Base-by-base conservation (phyloP, 1,140 invertebrate species). In the Rhyzopertha dominica region DNA sequence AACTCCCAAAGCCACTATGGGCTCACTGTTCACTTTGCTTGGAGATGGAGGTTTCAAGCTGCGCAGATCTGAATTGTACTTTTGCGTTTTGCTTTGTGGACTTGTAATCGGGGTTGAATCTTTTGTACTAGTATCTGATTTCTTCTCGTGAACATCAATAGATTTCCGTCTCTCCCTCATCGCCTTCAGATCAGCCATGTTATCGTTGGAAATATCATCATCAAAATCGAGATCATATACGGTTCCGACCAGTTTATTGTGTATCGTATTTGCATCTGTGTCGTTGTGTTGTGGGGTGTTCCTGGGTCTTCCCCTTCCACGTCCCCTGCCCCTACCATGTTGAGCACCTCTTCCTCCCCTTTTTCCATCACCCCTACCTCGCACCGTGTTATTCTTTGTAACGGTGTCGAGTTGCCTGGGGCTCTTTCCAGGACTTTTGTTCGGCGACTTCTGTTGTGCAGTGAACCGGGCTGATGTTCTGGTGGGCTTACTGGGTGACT, bases 221-320 rank as follows among this genome's bases (percentile, higher is more conserved):
- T 90, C 84, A 43, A 86, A 87, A 62, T 90, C 85, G 53, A 89
- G 80, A 59, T 89, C 86, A 51, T 90, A 93, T 1, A 91, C 88
- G 1, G 88, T 91, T 2, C 89, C 88, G 3, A 82, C 80, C 17
- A 92, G 71, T 65, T 87, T 87, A 57, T 80, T 85, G 39, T 82
- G 79, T 28, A 84, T 84, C 0, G 74, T 76, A 32, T 77, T 71
- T 53, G 74, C 60, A 34, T 63, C 30, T 43, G 55, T 68, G 56
- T 66, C 61, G 54, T 43, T 66, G 51, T 59, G 62, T 56, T 54
- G 64, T 40, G 23, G 13, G 1, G 54, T 51, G 28, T 51, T 43
- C n/a, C n/a, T n/a, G n/a, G n/a, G n/a, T n/a, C n/a, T n/a, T 18
- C 4, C 58, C 41, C 58, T 71, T 13, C 52, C 67, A 37, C 57